A percentile compares a stretch with the other conserved stretches of the same genome.
phyloP scores from a whole-genome alignment of 2,797 vertebrate species.

The Lagorchestes hirsutus region DNA sequence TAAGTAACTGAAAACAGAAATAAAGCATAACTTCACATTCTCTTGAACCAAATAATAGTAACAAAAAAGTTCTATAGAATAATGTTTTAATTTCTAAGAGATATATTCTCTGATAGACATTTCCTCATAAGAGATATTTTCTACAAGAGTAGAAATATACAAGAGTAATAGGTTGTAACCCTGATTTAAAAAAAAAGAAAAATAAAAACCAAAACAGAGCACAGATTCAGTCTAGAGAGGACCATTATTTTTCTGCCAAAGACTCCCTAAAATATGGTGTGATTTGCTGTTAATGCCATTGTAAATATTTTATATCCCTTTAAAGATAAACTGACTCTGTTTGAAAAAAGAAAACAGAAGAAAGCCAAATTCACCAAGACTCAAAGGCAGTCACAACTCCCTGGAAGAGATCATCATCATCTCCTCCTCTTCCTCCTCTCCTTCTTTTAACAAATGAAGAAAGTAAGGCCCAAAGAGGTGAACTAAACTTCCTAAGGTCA shows the following conservation, averaged over 20 bases:
- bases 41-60: neutral
- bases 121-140: neutral
- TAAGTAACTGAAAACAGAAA: neutral
- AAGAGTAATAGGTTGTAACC: neutral
- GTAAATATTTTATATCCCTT: neutral
- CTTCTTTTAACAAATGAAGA: neutral
- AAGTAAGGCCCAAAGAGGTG: neutral
- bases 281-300: neutral
- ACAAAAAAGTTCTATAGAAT: neutral
- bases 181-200: neutral
- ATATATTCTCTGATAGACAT: neutral
- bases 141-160: neutral
- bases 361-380: neutral
- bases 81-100: constrained; percentile 12
- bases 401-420: neutral
- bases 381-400: neutral
- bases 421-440: neutral
- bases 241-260: constrained; percentile 24
- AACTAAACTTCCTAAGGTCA: neutral
- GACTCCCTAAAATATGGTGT: constrained; percentile 16
- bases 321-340: neutral
- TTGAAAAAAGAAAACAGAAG: neutral
- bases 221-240: neutral
- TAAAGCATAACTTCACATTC: constrained; percentile 39
- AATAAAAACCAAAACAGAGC: neutral